Base-by-base conservation (phyloP, 2,113 vertebrate species). In the Cacatua alba region DNA sequence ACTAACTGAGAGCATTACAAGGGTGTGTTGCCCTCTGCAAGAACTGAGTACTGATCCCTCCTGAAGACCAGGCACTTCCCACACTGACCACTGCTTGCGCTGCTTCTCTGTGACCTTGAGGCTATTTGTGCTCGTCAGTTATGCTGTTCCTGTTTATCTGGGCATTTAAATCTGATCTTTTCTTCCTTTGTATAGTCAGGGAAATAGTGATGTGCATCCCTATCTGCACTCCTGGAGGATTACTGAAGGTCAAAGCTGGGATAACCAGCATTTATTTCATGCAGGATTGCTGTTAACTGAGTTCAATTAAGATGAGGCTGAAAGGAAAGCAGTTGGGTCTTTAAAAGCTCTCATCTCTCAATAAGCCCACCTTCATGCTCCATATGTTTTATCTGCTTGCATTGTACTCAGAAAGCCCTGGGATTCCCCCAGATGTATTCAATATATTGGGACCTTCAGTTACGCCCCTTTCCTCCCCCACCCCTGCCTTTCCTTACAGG, bases 211-310 rank as follows among this genome's bases (percentile, higher is more conserved):
- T 79, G 65, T 76, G 17, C 62, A 37, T 86, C 77, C 44, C 59
- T 72, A 82, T 44, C 77, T 3, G 0, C 18, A 35, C 25, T 94
- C 65, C 69, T 94, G 46, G 59, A 95, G 57, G 65, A 92, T 60
- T 88, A 63, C 39, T 95, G 88, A 92, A 96, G 92, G 92, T 93
- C 86, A 94, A 72, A 91, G 74, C 83, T 91, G 68, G 83, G 80
- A 91, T 65, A 92, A 90, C 62, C 62, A 48, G 57, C 57, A 48
- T 75, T 94, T 88, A 62, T 63, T 96, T 94, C 65, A 33, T 35
- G 63, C 15, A 62, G 88, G 57, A 26, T 62, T 94, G 77, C 86
- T 89, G 82, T 87, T 96, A 90, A 86, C 88, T 86, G 39, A 93
- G 86, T 86, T 96, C 85, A 94, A 86, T 94, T 95, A 94, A 92